phyloP scores from a whole-genome alignment of 2,888 invertebrate species.

The Beris morrisii region DNA sequence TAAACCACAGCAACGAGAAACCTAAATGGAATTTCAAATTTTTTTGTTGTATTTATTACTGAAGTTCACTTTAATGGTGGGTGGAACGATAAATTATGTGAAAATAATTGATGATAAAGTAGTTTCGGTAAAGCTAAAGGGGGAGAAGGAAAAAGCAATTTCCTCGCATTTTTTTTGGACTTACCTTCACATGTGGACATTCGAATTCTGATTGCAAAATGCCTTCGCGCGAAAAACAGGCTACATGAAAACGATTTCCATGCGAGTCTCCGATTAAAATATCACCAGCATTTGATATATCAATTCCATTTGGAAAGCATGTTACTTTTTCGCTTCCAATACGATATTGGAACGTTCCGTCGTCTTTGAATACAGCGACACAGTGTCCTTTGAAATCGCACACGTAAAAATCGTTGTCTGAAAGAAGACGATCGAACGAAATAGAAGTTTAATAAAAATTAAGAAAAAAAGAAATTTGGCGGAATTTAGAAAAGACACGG shows the following conservation, averaged over 20 bases:
- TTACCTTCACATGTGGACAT: slow-evolving; percentile 95
- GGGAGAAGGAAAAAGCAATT: no score
- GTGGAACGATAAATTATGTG: no score
- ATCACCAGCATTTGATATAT: slow-evolving; percentile 95
- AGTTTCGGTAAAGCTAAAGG: no score
- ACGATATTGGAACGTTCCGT: slow-evolving; percentile 86
- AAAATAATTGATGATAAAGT: no score
- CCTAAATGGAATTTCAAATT: slow-evolving; percentile 60
- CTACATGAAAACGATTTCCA: slow-evolving; percentile 96
- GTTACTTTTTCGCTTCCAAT: slow-evolving; percentile 96
- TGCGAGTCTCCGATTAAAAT: slow-evolving; percentile 96
- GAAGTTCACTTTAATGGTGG: no score
- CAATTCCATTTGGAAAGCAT: slow-evolving; percentile 97
- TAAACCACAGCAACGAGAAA: slow-evolving; percentile 95
- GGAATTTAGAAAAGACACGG: neutral
- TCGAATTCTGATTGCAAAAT: slow-evolving; percentile 88
- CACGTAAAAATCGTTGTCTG: slow-evolving; percentile 91
- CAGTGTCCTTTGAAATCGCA: slow-evolving; percentile 99
- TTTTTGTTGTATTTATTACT: no score
- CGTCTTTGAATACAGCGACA: slow-evolving; percentile 93
- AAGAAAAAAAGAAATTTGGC: neutral
- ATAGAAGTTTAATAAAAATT: neutral
- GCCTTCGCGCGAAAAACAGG: slow-evolving; percentile 90
- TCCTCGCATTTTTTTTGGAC: slow-evolving; percentile 37
- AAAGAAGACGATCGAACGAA: slow-evolving; percentile 40